phyloP scores from a whole-genome alignment of 2,113 vertebrate genomes.

The Rhadina sibilatrix region DNA sequence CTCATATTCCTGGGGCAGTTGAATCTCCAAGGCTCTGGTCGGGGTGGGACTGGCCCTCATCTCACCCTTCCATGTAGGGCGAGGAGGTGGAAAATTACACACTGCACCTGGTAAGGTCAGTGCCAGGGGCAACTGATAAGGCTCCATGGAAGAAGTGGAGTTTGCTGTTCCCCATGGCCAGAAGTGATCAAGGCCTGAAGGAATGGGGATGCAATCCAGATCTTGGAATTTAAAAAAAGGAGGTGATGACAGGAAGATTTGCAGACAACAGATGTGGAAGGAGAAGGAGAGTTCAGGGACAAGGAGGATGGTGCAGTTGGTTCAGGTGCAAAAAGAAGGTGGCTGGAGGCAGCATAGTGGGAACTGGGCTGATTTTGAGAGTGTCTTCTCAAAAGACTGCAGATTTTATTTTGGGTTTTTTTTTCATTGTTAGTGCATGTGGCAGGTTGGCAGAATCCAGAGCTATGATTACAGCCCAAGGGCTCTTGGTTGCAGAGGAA shows the following conservation, averaged over 20 bases:
- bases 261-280: slow-evolving; percentile 44
- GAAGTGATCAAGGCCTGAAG: not conserved
- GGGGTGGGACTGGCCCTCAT: fast-evolving
- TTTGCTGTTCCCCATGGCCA: not conserved
- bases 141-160: not conserved
- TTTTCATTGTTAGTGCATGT: fast-evolving
- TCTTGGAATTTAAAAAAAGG: slow-evolving; percentile 14
- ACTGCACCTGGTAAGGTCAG: not conserved
- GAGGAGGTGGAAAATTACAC: not conserved
- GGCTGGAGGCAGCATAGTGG: not conserved
- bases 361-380: not conserved
- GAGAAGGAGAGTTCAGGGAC: slow-evolving; percentile 57
- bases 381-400: not conserved
- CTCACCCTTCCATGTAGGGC: fast-evolving
- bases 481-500: not conserved
- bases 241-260: slow-evolving; percentile 63
- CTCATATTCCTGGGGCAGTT: not conserved
- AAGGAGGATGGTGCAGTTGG: not conserved
- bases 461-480: not conserved
- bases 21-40: not conserved
- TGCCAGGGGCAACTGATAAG: not conserved
- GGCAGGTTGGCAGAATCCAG: not conserved
- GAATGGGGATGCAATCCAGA: not conserved
- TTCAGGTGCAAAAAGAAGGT: not conserved
- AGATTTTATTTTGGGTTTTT: not conserved